Evolutionary conservation across 2,888 invertebrate genomes (phyloP), one percentile per base, ranked within the genome.

Genomic region (Capitulum mitella): DNA sequence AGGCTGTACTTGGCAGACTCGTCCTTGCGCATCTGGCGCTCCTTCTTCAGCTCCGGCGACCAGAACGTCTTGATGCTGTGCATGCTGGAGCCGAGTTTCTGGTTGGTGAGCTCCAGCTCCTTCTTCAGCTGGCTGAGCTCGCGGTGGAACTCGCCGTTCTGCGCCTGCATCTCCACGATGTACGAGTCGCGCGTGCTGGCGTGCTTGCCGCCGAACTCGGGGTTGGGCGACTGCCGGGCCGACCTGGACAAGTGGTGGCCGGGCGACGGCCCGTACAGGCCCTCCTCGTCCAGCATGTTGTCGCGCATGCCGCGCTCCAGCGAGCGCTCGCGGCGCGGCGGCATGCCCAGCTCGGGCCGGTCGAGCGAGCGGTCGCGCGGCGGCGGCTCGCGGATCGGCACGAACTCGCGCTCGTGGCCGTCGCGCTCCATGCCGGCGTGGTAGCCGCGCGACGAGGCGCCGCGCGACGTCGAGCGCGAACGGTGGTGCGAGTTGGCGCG

Each of bases 51-150:
- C 88, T 99, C 99, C 34, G 99, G 99, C 86, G 97, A 97, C 99
- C 99, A 99, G 88, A 99, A 99, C 79, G 98, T 98, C 89, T 98
- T 98, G 87, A 99, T 99, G 88, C 97, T 97, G 88, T 98, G 98
- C 98, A 99, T 99, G 84, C 95, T 95, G 85, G 97, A 97, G 86
- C 96, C 95, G 84, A 98, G 90, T 88, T 98, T 98, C 88, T 98
- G 97, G 87, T 97, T 97, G 83, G 97, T 96, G 85, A 96, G 89
- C 89, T 97, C 97, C 85, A 97, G 89, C 86, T 97, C 97, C 86
- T 95, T 94, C 87, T 95, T 95, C 83, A 96, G 89, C 86, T 93
- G 94, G 78, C 91, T 92, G 85, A 97, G 90, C 86, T 98, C 97
- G 82, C 95, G 90, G 85, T 97, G 97, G 83, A 98, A 89, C 86